A percentile compares a stretch with the other conserved stretches of the same genome.
These are phyloP conservation scores for Apocrypta bakeri DNA, from an alignment of 1,140 invertebrate species.

Conservation along the genomic window DNA sequence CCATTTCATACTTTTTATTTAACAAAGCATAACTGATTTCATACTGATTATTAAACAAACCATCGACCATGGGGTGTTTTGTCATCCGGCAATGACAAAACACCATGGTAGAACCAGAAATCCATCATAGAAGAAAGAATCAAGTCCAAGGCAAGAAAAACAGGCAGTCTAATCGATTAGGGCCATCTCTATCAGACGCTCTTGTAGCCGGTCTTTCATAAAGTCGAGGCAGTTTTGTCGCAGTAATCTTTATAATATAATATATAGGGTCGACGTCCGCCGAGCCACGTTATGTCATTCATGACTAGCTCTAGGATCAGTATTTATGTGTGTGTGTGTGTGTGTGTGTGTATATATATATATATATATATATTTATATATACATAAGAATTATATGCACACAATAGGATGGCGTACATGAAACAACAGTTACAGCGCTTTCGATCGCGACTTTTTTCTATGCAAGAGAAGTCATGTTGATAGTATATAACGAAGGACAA, in stretches of 20 bases:
- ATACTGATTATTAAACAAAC: too few species aligned
- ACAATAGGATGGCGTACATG: constrained; percentile 56
- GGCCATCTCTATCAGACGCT: constrained; percentile 42
- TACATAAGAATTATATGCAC: constrained; percentile 51
- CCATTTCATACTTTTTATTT: too few species aligned
- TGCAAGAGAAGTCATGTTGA: not conserved
- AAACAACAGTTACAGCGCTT: constrained; percentile 68
- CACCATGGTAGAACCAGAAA: not conserved
- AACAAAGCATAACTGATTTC: too few species aligned
- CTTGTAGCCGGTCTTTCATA: constrained; percentile 20
- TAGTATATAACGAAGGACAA: not conserved
- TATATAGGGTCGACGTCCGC: constrained; percentile 68
- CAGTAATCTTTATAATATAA: not conserved
- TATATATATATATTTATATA: constrained; percentile 49
- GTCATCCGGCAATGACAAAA: not conserved
- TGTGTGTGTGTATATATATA: constrained; percentile 48
- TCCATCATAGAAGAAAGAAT: not conserved
- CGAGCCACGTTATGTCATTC: constrained; percentile 70
- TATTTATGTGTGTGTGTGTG: constrained; percentile 50
- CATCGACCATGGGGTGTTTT: too few species aligned
- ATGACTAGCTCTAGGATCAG: constrained; percentile 61
- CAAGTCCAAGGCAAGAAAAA: not conserved
- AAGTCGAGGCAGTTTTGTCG: constrained; percentile 49
- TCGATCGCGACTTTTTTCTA: constrained; percentile 9
- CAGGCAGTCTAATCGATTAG: constrained; percentile 30